Base-by-base conservation (phyloP, 2,888 invertebrate species). In the Cheilosia urbana region DNA sequence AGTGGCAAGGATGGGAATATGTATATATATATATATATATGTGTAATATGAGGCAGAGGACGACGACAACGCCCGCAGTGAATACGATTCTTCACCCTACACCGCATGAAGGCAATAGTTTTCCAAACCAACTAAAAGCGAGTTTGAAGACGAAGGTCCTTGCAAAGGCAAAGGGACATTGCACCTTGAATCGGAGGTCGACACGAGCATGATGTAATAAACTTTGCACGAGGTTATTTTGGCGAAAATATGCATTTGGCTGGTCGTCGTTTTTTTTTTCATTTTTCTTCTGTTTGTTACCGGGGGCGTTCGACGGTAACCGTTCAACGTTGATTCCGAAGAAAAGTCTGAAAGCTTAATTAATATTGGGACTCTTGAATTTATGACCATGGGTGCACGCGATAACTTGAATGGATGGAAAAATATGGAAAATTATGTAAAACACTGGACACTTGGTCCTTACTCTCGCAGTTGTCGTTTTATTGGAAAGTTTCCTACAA, bases 101-200 rank as follows among this genome's bases (percentile, higher is more conserved):
- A 11, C 21, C 19, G 47, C 30, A 21, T 24, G 6, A 53, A 40
- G 17, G 63, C 47, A 21, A 79, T 82, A 66, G 77, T 72, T 72
- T 37, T 53, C 47, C 42, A 17, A 68, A 47, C 58, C 66, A 65
- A 47, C 55, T 66, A 24, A 3, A 27, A 6, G 24, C 9, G 37
- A n/a, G 37, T 37, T 37, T 37, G 13, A 62, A 47, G 21, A 57
- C 87, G 89, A 90, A 90, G 90, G 90, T 90, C 90, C 89, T 90
- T 90, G 87, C 90, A 90, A 90, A 90, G 90, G 90, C 90, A 90
- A 90, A 90, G 90, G 90, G 90, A 88, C 90, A 90, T 90, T 90
- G 90, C 90, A 88, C 90, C 89, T 62, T 62, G 40, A 62, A 78
- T 72, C 71, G 42, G 60, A 55, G 76, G 77, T 71, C 78, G 82